A percentile compares a stretch with the other conserved stretches of the same genome.
phyloP scores from a whole-genome alignment of 2,113 vertebrate species.

The Porphyrio hochstetteri region DNA sequence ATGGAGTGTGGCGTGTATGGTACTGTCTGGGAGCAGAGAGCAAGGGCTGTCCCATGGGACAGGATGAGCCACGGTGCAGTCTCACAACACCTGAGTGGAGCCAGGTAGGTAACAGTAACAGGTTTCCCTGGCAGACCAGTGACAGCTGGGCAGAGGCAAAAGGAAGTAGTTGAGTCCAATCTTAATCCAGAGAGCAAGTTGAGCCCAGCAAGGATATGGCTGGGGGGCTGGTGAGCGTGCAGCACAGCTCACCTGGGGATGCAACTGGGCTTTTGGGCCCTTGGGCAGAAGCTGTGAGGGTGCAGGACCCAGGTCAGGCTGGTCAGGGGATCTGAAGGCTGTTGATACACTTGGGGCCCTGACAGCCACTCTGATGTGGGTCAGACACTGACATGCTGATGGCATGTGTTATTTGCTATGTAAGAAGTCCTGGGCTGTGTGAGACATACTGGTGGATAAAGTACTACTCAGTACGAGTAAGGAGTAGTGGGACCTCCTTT shows the following conservation, averaged over 20 bases:
- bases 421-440: background rate
- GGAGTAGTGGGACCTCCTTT: background rate
- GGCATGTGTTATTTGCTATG: background rate
- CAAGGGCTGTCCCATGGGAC: background rate
- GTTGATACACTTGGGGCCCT: background rate
- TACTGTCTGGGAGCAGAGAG: background rate
- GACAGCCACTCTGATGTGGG: background rate
- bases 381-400: background rate
- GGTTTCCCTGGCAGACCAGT: background rate
- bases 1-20: background rate
- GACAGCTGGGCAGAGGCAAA: background rate
- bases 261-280: background rate
- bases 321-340: background rate
- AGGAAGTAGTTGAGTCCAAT: background rate
- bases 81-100: background rate
- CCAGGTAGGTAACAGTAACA: background rate
- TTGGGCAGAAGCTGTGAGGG: background rate
- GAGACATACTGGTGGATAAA: background rate
- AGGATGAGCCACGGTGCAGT: background rate
- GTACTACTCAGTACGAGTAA: background rate
- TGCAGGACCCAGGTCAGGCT: background rate
- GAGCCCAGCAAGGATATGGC: background rate
- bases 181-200: background rate
- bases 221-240: accelerated
- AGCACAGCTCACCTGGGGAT: background rate